Percentiles rank a stretch among this genome's conserved stretches.
These are phyloP conservation scores for Leuctra nigra DNA, from an alignment of 2,888 invertebrate species.

Conservation along the genomic window DNA sequence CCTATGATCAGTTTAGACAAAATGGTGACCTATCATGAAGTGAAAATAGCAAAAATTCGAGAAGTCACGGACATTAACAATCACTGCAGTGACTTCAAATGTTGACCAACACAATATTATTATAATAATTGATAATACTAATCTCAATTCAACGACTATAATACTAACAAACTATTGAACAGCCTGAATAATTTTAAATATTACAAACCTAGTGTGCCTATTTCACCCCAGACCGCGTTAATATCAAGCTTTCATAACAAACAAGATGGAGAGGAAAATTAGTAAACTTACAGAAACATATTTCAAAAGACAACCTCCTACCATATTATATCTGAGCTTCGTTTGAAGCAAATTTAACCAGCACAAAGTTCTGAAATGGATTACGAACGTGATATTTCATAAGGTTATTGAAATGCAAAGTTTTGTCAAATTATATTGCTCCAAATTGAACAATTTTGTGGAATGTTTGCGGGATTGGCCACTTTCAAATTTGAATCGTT, in stretches of 20 bases:
- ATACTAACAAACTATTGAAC: background rate
- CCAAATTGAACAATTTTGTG: background rate
- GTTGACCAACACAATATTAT: background rate
- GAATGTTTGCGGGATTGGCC: too few relatives aligned
- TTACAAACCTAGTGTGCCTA: slow-evolving; percentile 21
- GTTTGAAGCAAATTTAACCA: background rate
- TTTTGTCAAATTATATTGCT: background rate
- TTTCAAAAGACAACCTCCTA: background rate
- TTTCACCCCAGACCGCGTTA: background rate
- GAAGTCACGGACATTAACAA: too few relatives aligned
- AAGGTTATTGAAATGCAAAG: background rate
- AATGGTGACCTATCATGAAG: background rate
- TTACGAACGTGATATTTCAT: too few relatives aligned
- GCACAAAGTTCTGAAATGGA: too few relatives aligned
- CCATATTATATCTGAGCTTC: background rate
- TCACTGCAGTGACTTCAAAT: background rate
- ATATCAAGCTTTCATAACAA: background rate
- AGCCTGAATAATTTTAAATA: background rate
- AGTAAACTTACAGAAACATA: background rate
- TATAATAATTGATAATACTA: background rate
- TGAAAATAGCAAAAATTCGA: background rate
- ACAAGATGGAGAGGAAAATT: background rate
- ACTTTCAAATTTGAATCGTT: too few relatives aligned
- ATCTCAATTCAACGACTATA: slow-evolving; percentile 3
- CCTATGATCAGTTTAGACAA: too few relatives aligned